Evolutionary conservation across 1,140 invertebrate genomes (phyloP), one percentile per base, ranked within the genome.

Genomic region (Ephestia elutella): DNA sequence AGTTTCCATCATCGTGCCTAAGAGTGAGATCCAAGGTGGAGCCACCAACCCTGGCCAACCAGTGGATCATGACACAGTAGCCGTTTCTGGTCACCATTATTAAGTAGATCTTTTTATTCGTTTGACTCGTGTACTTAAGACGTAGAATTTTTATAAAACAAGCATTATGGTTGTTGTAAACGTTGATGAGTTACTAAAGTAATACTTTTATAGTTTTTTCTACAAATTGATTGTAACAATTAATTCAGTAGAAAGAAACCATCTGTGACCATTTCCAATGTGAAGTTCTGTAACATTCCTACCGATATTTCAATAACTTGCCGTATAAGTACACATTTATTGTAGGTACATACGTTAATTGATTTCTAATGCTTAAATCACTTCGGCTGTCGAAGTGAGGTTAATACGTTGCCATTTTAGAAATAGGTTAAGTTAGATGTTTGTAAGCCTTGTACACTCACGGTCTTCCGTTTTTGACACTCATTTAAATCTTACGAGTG

Each of bases 1-100:
- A 30, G 92, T 92, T 9, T 91, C 90, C 51, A 89, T 90, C 56
- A 89, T 91, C 38, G 86, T 88, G 5, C 75, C 84, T 19, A 90
- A 91, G 73, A 80, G 78, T 59, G 82, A 81, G 5, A 67, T 77
- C 2, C 73, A 76, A 59, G 72, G 73, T 19, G 73, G 73, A 21
- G 60, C 49, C 28, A 68, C 49, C 28, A 68, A 67, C 50, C 65
- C 71, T 20, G 65, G 67, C 17, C 61, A 71, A 17, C 70, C 77
- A 9, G 77, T 89, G 20, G 78, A 80, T 49, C 64, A 79, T 10
- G 89, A 89, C 66, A 87, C 86, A 44, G 71, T 80, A 17, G 50
- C 19, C 9, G 50, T 53, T 11, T 53, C 50, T 53, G 50, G 50
- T 5, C 50, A 53, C 0, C 50, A 53, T 21, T 25, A 53, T n/a